Conservation (phyloP, 2,888 invertebrate species). For the Dicyrtomina minuta region DNA sequence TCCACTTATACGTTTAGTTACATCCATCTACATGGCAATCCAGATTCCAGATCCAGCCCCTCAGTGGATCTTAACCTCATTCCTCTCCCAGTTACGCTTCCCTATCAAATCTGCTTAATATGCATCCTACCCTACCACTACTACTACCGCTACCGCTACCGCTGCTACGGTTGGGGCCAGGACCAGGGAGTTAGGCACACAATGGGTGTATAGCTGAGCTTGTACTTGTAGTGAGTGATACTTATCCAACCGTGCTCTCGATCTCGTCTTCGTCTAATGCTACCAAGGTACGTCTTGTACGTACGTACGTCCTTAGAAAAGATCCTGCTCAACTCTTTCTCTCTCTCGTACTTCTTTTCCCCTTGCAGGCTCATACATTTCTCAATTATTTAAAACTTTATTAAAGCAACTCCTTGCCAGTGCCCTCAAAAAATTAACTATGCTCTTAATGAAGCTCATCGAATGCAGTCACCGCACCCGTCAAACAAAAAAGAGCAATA, state of each 20-base stretch:
- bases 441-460: conserved; percentile 41
- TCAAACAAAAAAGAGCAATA: conserved; percentile 41
- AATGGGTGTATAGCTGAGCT: not conserved
- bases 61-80: conserved; percentile 13
- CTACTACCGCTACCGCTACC: not conserved
- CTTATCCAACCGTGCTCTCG: too few relatives aligned
- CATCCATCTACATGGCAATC: not conserved
- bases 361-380: conserved; percentile 42
- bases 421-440: conserved; percentile 38
- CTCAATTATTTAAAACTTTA: conserved; percentile 50
- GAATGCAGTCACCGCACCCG: conserved; percentile 43
- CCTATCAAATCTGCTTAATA: not conserved
- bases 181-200: not conserved
- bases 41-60: too few relatives aligned
- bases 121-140: not conserved
- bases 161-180: not conserved
- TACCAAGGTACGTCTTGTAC: too few relatives aligned
- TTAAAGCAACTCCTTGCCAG: conserved; percentile 43
- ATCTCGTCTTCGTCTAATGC: too few relatives aligned
- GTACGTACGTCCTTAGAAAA: not conserved
- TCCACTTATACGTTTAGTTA: too few relatives aligned
- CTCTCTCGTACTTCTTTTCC: conserved; percentile 33
- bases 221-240: not conserved
- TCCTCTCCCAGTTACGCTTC: not conserved
- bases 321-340: conserved; percentile 23